Conservation (phyloP, 1,140 invertebrate genomes). For the Venturia canescens region DNA sequence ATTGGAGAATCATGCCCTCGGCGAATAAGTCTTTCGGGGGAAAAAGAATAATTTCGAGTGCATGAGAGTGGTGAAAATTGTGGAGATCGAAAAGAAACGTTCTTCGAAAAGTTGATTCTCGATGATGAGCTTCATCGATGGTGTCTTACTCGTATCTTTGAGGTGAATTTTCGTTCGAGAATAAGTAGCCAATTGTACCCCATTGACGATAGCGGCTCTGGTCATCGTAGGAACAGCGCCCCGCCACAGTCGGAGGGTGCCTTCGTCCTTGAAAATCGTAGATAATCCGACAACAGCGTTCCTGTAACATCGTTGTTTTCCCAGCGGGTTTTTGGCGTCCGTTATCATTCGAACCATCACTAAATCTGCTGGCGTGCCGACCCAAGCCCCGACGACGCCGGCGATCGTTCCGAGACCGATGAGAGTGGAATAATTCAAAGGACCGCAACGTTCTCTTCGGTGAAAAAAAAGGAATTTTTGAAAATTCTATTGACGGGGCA, state of each 20-base stretch:
- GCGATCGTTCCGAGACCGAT: constrained; percentile 55
- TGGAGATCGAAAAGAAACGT: constrained; percentile 3
- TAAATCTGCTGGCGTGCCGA: constrained; percentile 64
- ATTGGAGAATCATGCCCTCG: constrained; percentile 92
- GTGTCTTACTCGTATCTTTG: constrained; percentile 69
- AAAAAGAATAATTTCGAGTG: not conserved
- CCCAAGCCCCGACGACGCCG: constrained; percentile 52
- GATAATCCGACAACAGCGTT: constrained; percentile 82
- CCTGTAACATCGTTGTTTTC: constrained; percentile 80
- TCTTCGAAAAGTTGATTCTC: too few relatives aligned
- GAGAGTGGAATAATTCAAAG: constrained; percentile 55
- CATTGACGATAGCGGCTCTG: constrained; percentile 83
- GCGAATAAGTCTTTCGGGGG: constrained; percentile 54
- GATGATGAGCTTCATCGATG: not conserved
- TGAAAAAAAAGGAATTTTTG: not conserved
- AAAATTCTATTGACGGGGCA: not conserved
- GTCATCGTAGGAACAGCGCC: constrained; percentile 77
- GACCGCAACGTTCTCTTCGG: constrained; percentile 49
- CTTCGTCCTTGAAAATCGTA: constrained; percentile 82
- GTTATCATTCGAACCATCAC: constrained; percentile 84
- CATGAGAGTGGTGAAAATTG: not conserved
- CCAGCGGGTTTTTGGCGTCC: constrained; percentile 82
- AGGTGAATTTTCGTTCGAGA: constrained; percentile 83
- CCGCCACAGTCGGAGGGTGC: constrained; percentile 82
- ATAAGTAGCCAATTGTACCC: constrained; percentile 85